These are phyloP conservation scores for Trachelus tabidus DNA, from an alignment of 2,888 invertebrate genomes.

Conservation along the genomic window DNA sequence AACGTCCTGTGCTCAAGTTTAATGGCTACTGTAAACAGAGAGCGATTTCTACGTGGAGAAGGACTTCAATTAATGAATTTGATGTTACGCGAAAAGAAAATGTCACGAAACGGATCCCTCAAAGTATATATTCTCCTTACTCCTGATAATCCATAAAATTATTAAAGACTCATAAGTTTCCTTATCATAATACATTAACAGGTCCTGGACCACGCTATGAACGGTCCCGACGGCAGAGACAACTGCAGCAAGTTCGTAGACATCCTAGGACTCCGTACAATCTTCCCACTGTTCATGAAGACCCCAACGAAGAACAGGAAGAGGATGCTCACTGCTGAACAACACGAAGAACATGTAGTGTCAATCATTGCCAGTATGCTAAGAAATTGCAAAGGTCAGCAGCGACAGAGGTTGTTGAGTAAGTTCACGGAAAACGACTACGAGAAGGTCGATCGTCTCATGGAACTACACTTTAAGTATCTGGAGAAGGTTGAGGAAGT, in stretches of 20 bases:
- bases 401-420: conserved; percentile 88
- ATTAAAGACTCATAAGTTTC: background rate
- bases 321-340: conserved; percentile 83
- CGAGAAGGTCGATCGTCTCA: conserved; percentile 95
- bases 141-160: background rate
- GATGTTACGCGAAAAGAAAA: conserved; percentile 97
- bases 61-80: conserved; percentile 99
- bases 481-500: conserved; percentile 90
- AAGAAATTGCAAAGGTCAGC: conserved; percentile 90
- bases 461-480: conserved; percentile 98
- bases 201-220: conserved; percentile 95
- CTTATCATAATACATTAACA: conserved; percentile 13
- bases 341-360: conserved; percentile 95
- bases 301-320: conserved; percentile 90
- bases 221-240: conserved; percentile 91
- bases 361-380: conserved; percentile 95
- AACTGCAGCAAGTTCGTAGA: conserved; percentile 99
- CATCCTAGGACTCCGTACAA: conserved; percentile 93
- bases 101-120: conserved; percentile 94
- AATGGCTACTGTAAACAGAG: conserved; percentile 88
- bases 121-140: conserved; percentile 70
- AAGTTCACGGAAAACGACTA: conserved; percentile 99
- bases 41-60: conserved; percentile 94
- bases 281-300: conserved; percentile 99
- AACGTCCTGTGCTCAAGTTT: conserved; percentile 94